Base-by-base conservation (phyloP, 2,797 vertebrate genomes). In the Pristis pectinata region DNA sequence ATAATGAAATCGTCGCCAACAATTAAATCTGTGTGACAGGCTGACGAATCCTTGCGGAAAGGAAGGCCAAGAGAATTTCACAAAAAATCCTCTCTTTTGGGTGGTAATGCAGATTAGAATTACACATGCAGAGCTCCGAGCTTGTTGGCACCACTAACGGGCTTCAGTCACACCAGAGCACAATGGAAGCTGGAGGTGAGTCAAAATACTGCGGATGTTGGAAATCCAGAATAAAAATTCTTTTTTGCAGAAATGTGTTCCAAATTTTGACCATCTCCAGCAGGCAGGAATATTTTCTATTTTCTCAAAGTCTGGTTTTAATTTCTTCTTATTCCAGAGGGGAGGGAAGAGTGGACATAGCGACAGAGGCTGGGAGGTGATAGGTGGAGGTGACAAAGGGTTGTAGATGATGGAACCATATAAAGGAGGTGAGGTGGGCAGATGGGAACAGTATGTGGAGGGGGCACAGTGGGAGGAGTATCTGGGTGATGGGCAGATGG, bases 11-110 rank as follows among this genome's bases (percentile, higher is more conserved):
- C 87, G 67, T n/a, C 22, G 87, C 2, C 5, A 67, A 41, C n/a
- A 91, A 91, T 91, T 91, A 67, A 91, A 91, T 22, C 87, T 91
- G n/a, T 87, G 59, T 24, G 17, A 34, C 59, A 91, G 83, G 53
- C n/a, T 87, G 17, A 91, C 59, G 64, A 91, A 64, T 59, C n/a
- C 87, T 41, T 9, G n/a, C 56, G 22, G 87, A 91, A 41, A 91
- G 76, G 17, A 56, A 56, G 83, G 13, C 83, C 56, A 87, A 59
- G 59, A 34, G 30, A 87, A 67, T 22, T 91, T 64, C 41, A 41
- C 41, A 41, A 80, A 80, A 41, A 64, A 22, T 24, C 3, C 61
- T 24, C 67, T 91, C 87, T 37, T 87, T 37, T 22, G 87, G 56
- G 6, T 24, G n/a, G n/a, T 64, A 24, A 64, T 91, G 87, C n/a